Conservation (phyloP, 92 coral and sea anemone species). For the Plumapathes pennacea region DNA sequence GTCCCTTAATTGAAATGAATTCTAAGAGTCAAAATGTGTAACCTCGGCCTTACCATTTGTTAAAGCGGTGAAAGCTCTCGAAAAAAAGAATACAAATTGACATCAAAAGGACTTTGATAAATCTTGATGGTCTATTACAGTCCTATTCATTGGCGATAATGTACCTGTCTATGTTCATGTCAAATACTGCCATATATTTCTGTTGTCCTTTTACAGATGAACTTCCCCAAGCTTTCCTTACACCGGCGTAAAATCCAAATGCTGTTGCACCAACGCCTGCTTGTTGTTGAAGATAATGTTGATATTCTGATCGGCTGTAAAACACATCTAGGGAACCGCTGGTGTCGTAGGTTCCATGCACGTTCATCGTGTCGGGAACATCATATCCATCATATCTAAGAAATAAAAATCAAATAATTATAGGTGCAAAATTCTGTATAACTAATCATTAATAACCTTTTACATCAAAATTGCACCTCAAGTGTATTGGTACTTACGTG, state of each 20-base stretch:
- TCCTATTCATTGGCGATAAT: too few species aligned
- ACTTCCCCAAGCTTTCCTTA: conserved; percentile 6
- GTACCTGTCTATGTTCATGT: conserved; percentile 9
- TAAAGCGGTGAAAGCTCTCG: too few species aligned
- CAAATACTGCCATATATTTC: conserved; percentile 2
- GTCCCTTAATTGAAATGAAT: too few species aligned
- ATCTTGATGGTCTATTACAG: too few species aligned
- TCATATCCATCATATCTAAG: conserved; percentile 8
- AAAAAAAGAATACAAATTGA: too few species aligned
- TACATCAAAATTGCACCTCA: too few species aligned
- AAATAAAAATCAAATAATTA: neutral
- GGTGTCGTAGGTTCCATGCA: conserved; percentile 11
- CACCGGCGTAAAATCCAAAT: conserved; percentile 18
- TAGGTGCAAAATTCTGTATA: neutral
- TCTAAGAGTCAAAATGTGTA: too few species aligned
- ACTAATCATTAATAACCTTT: too few species aligned
- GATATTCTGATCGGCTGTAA: conserved; percentile 15
- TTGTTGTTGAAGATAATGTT: conserved; percentile 1
- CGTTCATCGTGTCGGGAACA: conserved; percentile 18
- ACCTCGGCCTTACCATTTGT: too few species aligned
- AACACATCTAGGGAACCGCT: conserved; percentile 1
- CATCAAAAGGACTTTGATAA: too few species aligned
- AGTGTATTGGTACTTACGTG: conserved; percentile 3
- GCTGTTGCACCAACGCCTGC: conserved; percentile 2
- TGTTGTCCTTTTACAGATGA: neutral